Conservation (phyloP, 1,140 invertebrate genomes). For the Eufriesea mexicana region DNA sequence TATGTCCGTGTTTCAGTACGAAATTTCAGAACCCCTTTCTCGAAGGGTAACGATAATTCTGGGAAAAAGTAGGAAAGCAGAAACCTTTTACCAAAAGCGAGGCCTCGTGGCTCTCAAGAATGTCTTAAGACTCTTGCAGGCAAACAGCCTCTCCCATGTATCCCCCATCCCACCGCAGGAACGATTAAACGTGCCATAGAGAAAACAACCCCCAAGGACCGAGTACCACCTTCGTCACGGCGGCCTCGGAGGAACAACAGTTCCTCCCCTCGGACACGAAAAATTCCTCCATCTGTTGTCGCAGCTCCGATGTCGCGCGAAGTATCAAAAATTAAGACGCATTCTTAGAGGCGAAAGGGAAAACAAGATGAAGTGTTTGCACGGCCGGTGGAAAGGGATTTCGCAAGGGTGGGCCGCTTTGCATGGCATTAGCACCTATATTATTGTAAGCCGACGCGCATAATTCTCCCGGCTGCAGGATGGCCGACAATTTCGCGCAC, state of each 20-base stretch:
- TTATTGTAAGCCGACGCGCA: constrained; percentile 79
- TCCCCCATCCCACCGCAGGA: background rate
- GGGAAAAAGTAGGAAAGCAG: no score
- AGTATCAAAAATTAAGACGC: constrained; percentile 41
- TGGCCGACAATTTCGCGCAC: constrained; percentile 17
- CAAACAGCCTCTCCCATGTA: no score
- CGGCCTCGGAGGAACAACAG: background rate
- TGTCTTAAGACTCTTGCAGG: no score
- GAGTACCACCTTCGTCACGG: background rate
- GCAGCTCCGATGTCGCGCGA: background rate
- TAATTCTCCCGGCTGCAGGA: constrained; percentile 65
- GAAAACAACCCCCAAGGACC: background rate
- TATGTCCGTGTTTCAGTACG: no score
- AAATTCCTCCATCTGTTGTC: background rate
- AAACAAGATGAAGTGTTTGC: constrained; percentile 47
- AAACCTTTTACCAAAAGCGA: no score
- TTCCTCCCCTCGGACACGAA: background rate
- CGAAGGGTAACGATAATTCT: no score
- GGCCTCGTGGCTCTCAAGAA: no score
- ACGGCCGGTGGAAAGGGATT: background rate
- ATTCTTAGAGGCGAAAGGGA: constrained; percentile 14
- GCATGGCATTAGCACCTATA: constrained; percentile 76
- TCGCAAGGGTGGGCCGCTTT: constrained; percentile 57
- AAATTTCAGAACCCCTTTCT: no score
- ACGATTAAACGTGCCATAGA: background rate